Conservation (phyloP, 2,888 invertebrate species). For the Watsonalla binaria region DNA sequence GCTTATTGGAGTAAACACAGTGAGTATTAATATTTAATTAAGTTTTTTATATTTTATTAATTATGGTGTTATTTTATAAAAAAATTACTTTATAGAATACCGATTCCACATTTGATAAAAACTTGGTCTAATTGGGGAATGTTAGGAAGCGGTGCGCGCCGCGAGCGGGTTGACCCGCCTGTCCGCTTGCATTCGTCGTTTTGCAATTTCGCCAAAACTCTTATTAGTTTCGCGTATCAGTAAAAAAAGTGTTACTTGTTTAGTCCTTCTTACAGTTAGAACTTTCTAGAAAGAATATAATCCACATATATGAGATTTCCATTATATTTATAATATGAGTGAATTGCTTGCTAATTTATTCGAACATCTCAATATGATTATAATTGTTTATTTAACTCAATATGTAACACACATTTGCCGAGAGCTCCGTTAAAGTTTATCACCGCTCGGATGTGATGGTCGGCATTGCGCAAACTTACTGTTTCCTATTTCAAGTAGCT, state of each 20-base stretch:
- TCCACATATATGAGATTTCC: too few species aligned
- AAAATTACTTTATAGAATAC: not conserved
- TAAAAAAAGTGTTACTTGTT: not conserved
- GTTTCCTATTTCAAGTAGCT: slow-evolving; percentile 21
- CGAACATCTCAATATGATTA: too few species aligned
- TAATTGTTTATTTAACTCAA: slow-evolving; percentile 5
- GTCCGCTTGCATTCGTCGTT: slow-evolving; percentile 59
- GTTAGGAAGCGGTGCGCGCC: slow-evolving; percentile 27
- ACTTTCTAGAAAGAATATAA: too few species aligned
- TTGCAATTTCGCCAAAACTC: slow-evolving; percentile 64
- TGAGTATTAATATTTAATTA: slow-evolving; percentile 39
- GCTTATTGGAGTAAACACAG: slow-evolving; percentile 54
- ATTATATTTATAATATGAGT: too few species aligned
- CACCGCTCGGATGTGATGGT: slow-evolving; percentile 68
- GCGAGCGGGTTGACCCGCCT: slow-evolving; percentile 44
- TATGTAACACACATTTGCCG: slow-evolving; percentile 25
- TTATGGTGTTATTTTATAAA: not conserved
- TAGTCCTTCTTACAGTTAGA: too few species aligned
- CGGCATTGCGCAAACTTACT: slow-evolving; percentile 68
- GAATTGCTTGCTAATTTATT: too few species aligned
- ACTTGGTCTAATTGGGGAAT: slow-evolving; percentile 46
- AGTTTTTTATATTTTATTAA: slow-evolving; percentile 1
- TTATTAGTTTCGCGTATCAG: not conserved
- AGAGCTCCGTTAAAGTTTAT: slow-evolving; percentile 74
- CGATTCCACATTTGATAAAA: slow-evolving; percentile 32